Evolutionary conservation across 2,888 invertebrate species (phyloP).

Genomic region (Thereva unica): DNA sequence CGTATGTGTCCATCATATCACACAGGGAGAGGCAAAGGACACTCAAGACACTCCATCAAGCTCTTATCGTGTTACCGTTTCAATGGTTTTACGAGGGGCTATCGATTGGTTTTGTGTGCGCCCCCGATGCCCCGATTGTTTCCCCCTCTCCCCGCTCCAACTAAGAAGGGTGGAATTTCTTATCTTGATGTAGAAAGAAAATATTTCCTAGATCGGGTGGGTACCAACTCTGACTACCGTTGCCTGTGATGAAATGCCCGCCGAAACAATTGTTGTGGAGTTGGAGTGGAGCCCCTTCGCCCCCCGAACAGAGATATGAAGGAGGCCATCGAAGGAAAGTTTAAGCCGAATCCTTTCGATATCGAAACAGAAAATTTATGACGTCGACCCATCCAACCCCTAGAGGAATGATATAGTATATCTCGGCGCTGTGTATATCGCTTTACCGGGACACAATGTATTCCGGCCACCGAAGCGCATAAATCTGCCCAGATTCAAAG

Average conservation of each 20-base stretch:
- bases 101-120: conserved; percentile 7
- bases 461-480: conserved; percentile 24
- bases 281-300: too few relatives aligned
- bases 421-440: neutral
- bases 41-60: conserved; percentile 18
- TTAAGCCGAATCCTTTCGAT: conserved; percentile 27
- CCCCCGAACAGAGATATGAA: neutral
- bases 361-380: conserved; percentile 27
- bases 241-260: conserved; percentile 13
- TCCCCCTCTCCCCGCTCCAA: neutral
- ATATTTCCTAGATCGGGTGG: conserved; percentile 28
- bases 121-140: too few relatives aligned
- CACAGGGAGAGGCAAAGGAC: conserved; percentile 5
- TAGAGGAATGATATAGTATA: conserved; percentile 22
- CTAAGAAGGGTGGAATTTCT: conserved; percentile 10
- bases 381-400: conserved; percentile 17
- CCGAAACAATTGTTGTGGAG: conserved; percentile 20
- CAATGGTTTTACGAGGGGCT: conserved; percentile 29
- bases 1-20: conserved; percentile 10
- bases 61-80: conserved; percentile 22
- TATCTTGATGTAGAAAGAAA: conserved; percentile 22
- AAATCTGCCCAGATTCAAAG: conserved; percentile 31
- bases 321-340: conserved; percentile 4
- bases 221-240: conserved; percentile 14
- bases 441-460: conserved; percentile 27